phyloP scores from a whole-genome alignment of 1,140 invertebrate species.

The Spodoptera frugiperda region DNA sequence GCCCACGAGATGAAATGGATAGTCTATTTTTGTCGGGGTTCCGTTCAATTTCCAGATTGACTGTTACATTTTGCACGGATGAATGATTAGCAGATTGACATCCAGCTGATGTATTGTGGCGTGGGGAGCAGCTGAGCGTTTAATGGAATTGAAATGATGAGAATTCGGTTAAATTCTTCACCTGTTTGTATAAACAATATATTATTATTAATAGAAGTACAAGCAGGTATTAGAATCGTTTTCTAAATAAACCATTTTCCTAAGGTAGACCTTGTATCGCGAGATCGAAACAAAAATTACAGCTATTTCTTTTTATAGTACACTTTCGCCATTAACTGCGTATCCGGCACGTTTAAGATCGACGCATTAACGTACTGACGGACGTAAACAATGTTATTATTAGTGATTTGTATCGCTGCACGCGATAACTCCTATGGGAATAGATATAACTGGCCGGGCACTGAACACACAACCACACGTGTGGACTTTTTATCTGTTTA shows the following conservation, averaged over 20 bases:
- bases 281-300: slow-evolving; percentile 6
- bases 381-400: slow-evolving; percentile 50
- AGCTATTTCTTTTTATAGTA: slow-evolving; percentile 31
- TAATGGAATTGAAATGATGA: not conserved
- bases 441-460: slow-evolving; percentile 29
- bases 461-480: slow-evolving; percentile 34
- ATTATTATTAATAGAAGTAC: too few relatives aligned
- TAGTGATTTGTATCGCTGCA: slow-evolving; percentile 43
- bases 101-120: not conserved
- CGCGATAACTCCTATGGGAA: slow-evolving; percentile 45
- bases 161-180: too few relatives aligned
- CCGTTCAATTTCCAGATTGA: slow-evolving; percentile 30
- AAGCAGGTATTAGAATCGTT: too few relatives aligned
- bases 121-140: slow-evolving; percentile 4
- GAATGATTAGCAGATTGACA: slow-evolving; percentile 19
- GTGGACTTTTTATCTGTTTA: slow-evolving; percentile 44
- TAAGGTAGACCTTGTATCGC: not conserved
- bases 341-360: slow-evolving; percentile 40
- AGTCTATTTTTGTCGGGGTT: slow-evolving; percentile 10
- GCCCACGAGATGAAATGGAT: slow-evolving; percentile 9
- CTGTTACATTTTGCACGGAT: slow-evolving; percentile 3
- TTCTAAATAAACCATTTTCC: too few relatives aligned
- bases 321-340: slow-evolving; percentile 32
- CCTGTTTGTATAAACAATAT: too few relatives aligned
- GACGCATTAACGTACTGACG: slow-evolving; percentile 38